A percentile compares a stretch with the other conserved stretches of the same genome.
These are phyloP conservation scores for Brevipalpus yothersi DNA, from an alignment of 1,140 invertebrate species.

Conservation along the genomic window DNA sequence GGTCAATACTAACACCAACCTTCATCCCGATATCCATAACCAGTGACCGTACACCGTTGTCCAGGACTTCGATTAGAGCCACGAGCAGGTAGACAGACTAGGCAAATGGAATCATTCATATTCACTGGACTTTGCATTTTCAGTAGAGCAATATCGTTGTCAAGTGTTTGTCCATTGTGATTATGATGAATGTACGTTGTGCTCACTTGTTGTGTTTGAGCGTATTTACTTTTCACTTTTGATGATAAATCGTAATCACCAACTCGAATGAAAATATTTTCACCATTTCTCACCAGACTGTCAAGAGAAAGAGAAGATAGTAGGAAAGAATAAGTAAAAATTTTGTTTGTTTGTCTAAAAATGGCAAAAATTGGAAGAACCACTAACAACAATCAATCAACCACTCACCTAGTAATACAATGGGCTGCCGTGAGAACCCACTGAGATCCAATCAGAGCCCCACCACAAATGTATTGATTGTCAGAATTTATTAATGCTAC, in stretches of 20 bases:
- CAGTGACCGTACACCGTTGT: conserved; percentile 68
- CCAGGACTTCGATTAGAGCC: conserved; percentile 59
- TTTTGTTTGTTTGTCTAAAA: too few species aligned
- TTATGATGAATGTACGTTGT: conserved; percentile 89
- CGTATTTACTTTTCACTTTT: conserved; percentile 49
- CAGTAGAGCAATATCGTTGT: conserved; percentile 72
- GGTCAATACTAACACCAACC: conserved; percentile 25
- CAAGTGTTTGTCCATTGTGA: conserved; percentile 80
- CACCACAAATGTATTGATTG: conserved; percentile 86
- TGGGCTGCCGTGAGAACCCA: conserved; percentile 88
- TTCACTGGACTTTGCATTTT: conserved; percentile 72
- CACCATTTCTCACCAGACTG: conserved; percentile 66
- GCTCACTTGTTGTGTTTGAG: conserved; percentile 59
- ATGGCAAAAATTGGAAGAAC: not conserved
- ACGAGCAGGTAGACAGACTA: conserved; percentile 63
- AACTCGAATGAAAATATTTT: conserved; percentile 67
- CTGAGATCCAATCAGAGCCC: conserved; percentile 70
- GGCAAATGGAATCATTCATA: conserved; percentile 51
- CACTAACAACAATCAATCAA: not conserved
- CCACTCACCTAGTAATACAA: conserved; percentile 69
- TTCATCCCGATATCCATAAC: conserved; percentile 76
- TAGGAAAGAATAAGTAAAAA: not conserved
- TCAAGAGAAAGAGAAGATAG: conserved; percentile 14
- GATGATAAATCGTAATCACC: conserved; percentile 73
- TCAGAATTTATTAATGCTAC: conserved; percentile 68